Evolutionary conservation across 1,140 invertebrate species (phyloP), one percentile per base, ranked within the genome.

Genomic region (Frieseomelitta varia): DNA sequence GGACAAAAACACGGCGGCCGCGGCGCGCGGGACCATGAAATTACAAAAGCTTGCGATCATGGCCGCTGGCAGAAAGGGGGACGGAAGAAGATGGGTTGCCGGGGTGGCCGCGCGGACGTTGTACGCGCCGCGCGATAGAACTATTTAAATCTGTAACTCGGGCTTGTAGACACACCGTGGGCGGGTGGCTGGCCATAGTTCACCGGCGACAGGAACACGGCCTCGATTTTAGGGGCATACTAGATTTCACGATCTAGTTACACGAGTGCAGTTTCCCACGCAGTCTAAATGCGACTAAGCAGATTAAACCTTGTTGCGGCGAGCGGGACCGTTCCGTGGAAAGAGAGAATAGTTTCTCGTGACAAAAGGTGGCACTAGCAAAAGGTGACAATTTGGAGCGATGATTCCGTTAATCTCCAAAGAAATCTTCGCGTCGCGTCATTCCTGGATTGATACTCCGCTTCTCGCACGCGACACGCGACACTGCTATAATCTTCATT

Each of bases 291-390:
- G 90, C 86, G 88, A 79, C 89, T 89, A 91, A 91, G 90, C 86
- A 91, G 90, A 91, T 91, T 91, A 91, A 91, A 91, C 85, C 86
- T 85, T 88, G 90, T 91, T 90, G 89, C 86, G 89, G 85, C 86
- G 84, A 86, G 84, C 74, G 63, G 82, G 76, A 55, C 69, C 79
- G 39, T 47, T 47, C 39, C 39, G 53, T 76, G 88, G 85, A 89
- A 89, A 89, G 88, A 89, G 88, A 85, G 83, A 85, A 87, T 80
- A 72, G 81, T 85, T 73, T 17, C 76, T 61, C 65, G 79, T 88
- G 56, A 86, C 74, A 71, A 85, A 89, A 90, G 88, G 85, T 67
- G 74, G 67, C 61, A 30, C 30, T 30, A 1, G 30, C 2, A 2
- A 30, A 30, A 30, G 30, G 30, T 24, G 71, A 78, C 83, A 84